Evolutionary conservation across 2,113 vertebrate genomes (phyloP).

Genomic region (Tragelaphus scriptus): DNA sequence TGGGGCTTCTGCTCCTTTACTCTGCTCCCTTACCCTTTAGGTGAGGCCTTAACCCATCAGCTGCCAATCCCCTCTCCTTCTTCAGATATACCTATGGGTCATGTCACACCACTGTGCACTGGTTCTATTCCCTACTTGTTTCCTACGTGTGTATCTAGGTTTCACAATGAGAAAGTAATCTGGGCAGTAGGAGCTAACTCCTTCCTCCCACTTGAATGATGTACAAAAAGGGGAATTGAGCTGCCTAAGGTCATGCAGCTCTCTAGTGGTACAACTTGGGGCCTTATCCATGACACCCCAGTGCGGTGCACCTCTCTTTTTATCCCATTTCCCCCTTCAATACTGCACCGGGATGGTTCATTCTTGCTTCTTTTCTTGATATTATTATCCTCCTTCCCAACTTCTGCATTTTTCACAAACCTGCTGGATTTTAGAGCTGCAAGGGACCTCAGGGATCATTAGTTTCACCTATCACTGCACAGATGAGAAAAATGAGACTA

Average conservation of each 20-base stretch:
- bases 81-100: background rate
- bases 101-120: background rate
- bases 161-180: background rate
- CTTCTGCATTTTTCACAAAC: background rate
- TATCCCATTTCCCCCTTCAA: background rate
- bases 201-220: background rate
- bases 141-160: background rate
- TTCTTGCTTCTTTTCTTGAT: background rate
- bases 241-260: background rate
- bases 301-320: background rate
- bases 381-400: background rate
- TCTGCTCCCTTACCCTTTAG: background rate
- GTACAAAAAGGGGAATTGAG: background rate
- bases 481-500: constrained; percentile 19
- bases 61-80: background rate
- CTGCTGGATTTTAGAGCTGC: background rate
- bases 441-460: background rate
- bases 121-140: background rate
- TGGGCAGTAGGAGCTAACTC: background rate
- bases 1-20: background rate
- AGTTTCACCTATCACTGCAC: constrained; percentile 1
- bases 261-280: background rate
- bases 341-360: background rate
- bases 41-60: background rate
- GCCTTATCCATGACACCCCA: background rate